Percentiles rank a stretch among this genome's conserved stretches.
Conservation (phyloP, 2,113 vertebrate genomes). For the Phalacrocorax brasilianus region DNA sequence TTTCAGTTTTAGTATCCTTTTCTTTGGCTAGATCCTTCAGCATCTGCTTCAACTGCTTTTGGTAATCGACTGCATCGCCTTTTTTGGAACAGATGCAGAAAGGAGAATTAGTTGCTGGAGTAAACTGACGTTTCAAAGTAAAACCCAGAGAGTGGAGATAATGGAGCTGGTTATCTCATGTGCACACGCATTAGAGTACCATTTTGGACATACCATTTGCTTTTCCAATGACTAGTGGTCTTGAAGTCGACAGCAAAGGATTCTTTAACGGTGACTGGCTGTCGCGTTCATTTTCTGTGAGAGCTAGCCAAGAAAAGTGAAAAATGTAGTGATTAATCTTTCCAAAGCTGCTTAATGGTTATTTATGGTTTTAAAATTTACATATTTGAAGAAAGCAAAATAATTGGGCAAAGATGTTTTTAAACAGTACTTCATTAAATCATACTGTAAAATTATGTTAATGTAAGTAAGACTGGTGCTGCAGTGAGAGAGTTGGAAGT, state of each 20-base stretch:
- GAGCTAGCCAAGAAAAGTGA: conserved; percentile 70
- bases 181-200: fast-evolving
- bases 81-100: neutral
- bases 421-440: neutral
- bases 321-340: neutral
- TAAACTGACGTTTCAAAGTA: neutral
- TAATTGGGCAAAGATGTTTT: neutral
- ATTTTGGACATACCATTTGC: conserved; percentile 74
- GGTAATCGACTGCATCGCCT: conserved; percentile 82
- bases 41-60: conserved; percentile 96
- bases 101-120: neutral
- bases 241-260: conserved; percentile 84
- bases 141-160: neutral
- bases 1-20: conserved; percentile 84
- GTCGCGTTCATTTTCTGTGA: conserved; percentile 85
- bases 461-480: neutral
- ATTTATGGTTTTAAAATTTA: neutral
- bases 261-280: conserved; percentile 84
- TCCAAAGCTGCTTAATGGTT: neutral
- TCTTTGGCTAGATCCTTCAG: conserved; percentile 89
- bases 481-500: neutral
- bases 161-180: neutral
- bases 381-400: neutral
- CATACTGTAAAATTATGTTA: neutral
- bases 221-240: conserved; percentile 84